These are phyloP conservation scores for Panagrolaimus sp. DNA, from an alignment of 1,140 invertebrate species.

Conservation along the genomic window DNA sequence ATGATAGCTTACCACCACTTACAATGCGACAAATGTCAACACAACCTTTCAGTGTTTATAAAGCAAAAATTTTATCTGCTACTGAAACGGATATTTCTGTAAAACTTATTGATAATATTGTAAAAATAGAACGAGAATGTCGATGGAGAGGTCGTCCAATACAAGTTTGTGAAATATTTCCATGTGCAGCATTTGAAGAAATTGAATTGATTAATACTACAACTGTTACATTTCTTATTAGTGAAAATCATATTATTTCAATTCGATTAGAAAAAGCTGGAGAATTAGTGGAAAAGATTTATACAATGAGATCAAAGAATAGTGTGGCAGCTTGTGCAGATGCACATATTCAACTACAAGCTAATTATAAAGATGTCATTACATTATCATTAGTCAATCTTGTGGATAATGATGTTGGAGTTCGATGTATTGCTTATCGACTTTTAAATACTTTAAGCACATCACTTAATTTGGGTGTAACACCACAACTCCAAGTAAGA, in stretches of 20 bases:
- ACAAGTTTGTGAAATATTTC: slow-evolving; percentile 19
- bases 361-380: slow-evolving; percentile 21
- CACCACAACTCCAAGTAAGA: slow-evolving; percentile 18
- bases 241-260: slow-evolving; percentile 23
- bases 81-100: slow-evolving; percentile 19
- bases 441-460: slow-evolving; percentile 13
- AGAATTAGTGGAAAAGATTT: slow-evolving; percentile 17
- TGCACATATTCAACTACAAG: slow-evolving; percentile 15
- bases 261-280: slow-evolving; percentile 15
- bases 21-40: slow-evolving; percentile 15
- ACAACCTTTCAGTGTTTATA: slow-evolving; percentile 6
- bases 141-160: slow-evolving; percentile 17
- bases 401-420: slow-evolving; percentile 18
- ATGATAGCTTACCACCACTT: slow-evolving; percentile 17
- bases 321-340: slow-evolving; percentile 15
- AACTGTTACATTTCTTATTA: slow-evolving; percentile 18
- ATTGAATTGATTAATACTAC: slow-evolving; percentile 17
- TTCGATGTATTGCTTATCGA: slow-evolving; percentile 22
- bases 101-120: slow-evolving; percentile 25
- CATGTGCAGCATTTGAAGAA: slow-evolving; percentile 23
- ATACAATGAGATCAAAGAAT: slow-evolving; percentile 1
- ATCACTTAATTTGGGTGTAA: neutral
- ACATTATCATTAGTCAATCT: slow-evolving; percentile 20
- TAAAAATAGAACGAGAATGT: slow-evolving; percentile 16
- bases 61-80: slow-evolving; percentile 21